Conservation (phyloP, 92 coral and sea anemone species). For the Plumapathes pennacea region DNA sequence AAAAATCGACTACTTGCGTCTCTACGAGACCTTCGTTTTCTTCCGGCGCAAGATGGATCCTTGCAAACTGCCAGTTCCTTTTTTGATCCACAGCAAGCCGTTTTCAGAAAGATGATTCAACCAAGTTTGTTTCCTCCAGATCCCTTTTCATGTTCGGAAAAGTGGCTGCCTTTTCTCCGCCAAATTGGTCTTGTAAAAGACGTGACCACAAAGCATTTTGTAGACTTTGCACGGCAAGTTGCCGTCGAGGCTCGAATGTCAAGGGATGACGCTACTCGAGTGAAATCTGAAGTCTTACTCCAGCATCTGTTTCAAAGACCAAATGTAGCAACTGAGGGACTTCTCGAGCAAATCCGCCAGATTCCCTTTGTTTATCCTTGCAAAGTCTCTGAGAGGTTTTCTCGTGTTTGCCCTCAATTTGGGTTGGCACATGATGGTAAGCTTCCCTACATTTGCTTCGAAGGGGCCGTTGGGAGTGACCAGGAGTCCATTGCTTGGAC, state of each 20-base stretch:
- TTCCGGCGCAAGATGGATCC: slow-evolving; percentile 30
- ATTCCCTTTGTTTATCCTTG: slow-evolving; percentile 40
- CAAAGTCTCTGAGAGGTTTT: slow-evolving; percentile 1
- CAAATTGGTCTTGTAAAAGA: slow-evolving; percentile 35
- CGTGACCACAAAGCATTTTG: slow-evolving; percentile 37
- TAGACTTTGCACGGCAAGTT: slow-evolving; percentile 43
- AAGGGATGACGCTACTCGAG: neutral
- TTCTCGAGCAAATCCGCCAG: slow-evolving; percentile 12
- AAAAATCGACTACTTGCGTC: neutral
- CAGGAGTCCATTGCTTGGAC: slow-evolving; percentile 50
- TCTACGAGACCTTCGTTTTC: slow-evolving; percentile 22
- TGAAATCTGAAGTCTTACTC: slow-evolving; percentile 28
- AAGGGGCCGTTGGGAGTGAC: slow-evolving; percentile 23
- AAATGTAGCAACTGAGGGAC: slow-evolving; percentile 4
- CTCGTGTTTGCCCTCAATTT: slow-evolving; percentile 18
- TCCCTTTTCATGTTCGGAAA: slow-evolving; percentile 26
- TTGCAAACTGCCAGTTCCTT: slow-evolving; percentile 38
- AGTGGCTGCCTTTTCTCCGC: slow-evolving; percentile 54
- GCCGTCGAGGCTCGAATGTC: slow-evolving; percentile 31
- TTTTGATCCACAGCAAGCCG: slow-evolving; percentile 44
- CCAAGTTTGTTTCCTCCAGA: slow-evolving; percentile 47
- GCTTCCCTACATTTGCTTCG: slow-evolving; percentile 35
- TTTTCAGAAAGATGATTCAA: slow-evolving; percentile 48
- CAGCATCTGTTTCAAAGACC: slow-evolving; percentile 19
- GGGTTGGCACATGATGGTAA: neutral